Evolutionary conservation across 2,797 vertebrate species (phyloP).

Genomic region (Cyprinodon diabolis): DNA sequence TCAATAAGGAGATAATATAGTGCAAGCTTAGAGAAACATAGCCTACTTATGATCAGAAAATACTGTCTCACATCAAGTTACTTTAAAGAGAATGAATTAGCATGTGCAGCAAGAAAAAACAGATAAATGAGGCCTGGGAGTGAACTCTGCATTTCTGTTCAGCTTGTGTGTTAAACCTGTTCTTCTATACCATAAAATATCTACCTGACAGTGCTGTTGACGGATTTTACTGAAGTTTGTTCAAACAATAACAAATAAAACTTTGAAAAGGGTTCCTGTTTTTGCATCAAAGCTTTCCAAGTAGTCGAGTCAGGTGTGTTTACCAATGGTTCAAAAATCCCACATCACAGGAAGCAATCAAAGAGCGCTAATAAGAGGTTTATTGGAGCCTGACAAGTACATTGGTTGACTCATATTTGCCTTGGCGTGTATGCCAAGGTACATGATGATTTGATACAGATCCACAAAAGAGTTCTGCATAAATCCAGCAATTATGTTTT

Average conservation of each 20-base stretch:
- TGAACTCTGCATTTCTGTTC: slow-evolving; percentile 4
- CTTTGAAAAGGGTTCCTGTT: background rate
- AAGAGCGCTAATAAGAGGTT: background rate
- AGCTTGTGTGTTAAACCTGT: background rate
- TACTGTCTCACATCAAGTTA: background rate
- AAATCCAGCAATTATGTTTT: background rate
- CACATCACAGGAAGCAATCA: slow-evolving; percentile 11
- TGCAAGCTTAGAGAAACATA: background rate
- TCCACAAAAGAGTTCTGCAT: background rate
- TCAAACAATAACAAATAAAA: slow-evolving; percentile 11
- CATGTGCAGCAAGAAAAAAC: slow-evolving; percentile 3
- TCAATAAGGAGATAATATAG: background rate
- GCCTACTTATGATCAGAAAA: background rate
- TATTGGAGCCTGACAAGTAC: background rate
- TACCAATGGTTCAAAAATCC: slow-evolving; percentile 4
- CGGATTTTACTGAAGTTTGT: slow-evolving; percentile 4
- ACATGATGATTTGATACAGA: background rate
- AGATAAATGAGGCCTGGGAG: background rate
- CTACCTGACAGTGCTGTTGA: background rate
- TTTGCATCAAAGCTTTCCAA: slow-evolving; percentile 12
- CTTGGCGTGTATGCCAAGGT: background rate
- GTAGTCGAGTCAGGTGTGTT: slow-evolving; percentile 12
- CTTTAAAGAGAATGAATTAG: background rate
- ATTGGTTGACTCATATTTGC: slow-evolving; percentile 4
- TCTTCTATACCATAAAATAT: background rate